These are phyloP conservation scores for Eumerus sabulonum DNA, from an alignment of 2,888 invertebrate genomes.

Conservation along the genomic window DNA sequence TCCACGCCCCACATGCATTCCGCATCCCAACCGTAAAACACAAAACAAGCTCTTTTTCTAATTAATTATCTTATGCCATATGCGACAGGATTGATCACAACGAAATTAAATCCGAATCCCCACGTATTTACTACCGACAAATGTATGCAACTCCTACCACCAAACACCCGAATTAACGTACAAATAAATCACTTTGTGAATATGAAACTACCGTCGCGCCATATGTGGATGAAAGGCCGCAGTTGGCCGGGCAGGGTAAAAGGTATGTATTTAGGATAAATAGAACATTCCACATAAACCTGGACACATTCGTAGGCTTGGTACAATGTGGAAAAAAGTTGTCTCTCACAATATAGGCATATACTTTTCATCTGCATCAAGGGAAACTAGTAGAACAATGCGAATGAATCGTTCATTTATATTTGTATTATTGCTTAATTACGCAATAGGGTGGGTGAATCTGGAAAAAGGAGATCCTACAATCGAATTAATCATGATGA, in stretches of 20 bases:
- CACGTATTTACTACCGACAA: conserved; percentile 28
- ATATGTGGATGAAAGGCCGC: not conserved
- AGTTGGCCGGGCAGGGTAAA: not conserved
- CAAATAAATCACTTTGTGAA: conserved; percentile 20
- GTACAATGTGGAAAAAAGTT: too few relatives aligned
- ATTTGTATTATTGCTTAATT: conserved; percentile 57
- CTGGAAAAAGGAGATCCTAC: conserved; percentile 38
- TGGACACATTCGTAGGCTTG: too few relatives aligned
- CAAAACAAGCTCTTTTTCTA: too few relatives aligned
- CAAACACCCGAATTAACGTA: conserved; percentile 14
- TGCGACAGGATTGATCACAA: conserved; percentile 42
- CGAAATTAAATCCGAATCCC: conserved; percentile 35
- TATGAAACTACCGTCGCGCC: not conserved
- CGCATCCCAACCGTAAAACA: too few relatives aligned
- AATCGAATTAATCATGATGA: conserved; percentile 67
- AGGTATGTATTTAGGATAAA: not conserved
- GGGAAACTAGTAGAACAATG: conserved; percentile 36
- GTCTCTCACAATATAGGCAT: too few relatives aligned
- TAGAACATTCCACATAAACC: conserved; percentile 36
- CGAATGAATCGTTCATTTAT: conserved; percentile 61
- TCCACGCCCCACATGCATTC: too few relatives aligned
- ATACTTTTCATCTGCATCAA: not conserved
- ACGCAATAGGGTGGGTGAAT: conserved; percentile 58
- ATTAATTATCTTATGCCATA: not conserved
- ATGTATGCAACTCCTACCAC: conserved; percentile 14